These are phyloP conservation scores for Tricholaema leucomelas DNA, from an alignment of 2,113 vertebrate species.

Conservation along the genomic window DNA sequence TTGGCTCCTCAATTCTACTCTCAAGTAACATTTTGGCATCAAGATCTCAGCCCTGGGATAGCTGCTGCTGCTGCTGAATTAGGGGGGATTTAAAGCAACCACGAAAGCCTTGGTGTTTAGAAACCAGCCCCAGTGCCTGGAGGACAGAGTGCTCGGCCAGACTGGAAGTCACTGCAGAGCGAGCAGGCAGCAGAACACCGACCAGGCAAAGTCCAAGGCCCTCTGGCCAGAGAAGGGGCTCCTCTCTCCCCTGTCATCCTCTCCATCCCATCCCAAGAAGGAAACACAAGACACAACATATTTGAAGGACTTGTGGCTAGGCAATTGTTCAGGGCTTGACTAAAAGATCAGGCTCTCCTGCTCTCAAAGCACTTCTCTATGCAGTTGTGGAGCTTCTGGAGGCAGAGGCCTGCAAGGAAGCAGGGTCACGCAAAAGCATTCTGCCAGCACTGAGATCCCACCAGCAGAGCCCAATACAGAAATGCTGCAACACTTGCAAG, in stretches of 20 bases:
- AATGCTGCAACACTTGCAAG: background rate
- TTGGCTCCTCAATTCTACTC: background rate
- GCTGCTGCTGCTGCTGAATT: background rate
- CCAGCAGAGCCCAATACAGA: background rate
- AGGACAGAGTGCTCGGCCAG: slow-evolving; percentile 5
- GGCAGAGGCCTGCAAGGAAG: background rate
- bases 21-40: background rate
- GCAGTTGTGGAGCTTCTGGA: background rate
- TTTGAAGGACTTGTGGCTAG: background rate
- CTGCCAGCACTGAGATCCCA: background rate
- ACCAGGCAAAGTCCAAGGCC: background rate
- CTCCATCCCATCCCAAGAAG: background rate
- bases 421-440: background rate
- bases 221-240: background rate
- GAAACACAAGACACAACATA: background rate
- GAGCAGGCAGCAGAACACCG: background rate
- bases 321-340: background rate
- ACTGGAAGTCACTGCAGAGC: background rate
- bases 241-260: background rate
- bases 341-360: background rate
- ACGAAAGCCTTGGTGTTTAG: background rate
- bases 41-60: background rate
- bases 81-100: background rate
- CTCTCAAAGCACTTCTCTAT: background rate
- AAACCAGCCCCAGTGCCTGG: background rate